Percentiles rank a stretch among this genome's conserved stretches.
phyloP scores from a whole-genome alignment of 1,140 invertebrate genomes.

The Drosophila equinoxialis region DNA sequence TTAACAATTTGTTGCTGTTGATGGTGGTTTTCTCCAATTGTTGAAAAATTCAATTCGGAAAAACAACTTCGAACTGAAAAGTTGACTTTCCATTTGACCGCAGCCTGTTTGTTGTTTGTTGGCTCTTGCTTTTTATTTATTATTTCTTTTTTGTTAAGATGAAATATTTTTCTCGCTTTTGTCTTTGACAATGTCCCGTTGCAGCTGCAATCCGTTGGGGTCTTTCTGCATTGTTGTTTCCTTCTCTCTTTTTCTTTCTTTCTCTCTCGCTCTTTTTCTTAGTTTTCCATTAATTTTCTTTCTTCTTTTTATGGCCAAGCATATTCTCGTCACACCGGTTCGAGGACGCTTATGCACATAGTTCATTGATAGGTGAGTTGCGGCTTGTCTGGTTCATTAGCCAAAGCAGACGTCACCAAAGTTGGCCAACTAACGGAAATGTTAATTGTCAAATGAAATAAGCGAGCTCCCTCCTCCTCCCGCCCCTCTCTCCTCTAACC shows the following conservation, averaged over 20 bases:
- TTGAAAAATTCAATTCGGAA: conserved; percentile 57
- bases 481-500: conserved; percentile 36
- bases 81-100: conserved; percentile 78
- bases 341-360: conserved; percentile 1
- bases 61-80: conserved; percentile 59
- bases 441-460: conserved; percentile 78
- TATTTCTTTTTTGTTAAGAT: conserved; percentile 40
- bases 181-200: conserved; percentile 44
- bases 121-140: conserved; percentile 41
- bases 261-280: not conserved
- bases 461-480: conserved; percentile 31
- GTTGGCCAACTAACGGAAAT: conserved; percentile 81
- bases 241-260: not conserved
- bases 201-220: conserved; percentile 1
- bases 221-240: conserved; percentile 15
- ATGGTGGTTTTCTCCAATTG: conserved; percentile 39
- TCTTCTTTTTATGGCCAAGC: conserved; percentile 27
- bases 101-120: conserved; percentile 56
- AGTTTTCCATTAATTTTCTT: conserved; percentile 32
- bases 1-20: no score
- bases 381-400: conserved; percentile 62
- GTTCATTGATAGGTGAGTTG: conserved; percentile 59
- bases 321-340: conserved; percentile 70
- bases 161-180: conserved; percentile 50
- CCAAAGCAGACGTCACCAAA: conserved; percentile 79